These are phyloP conservation scores for Bombyx mandarina DNA, from an alignment of 1,140 invertebrate genomes.

Conservation along the genomic window DNA sequence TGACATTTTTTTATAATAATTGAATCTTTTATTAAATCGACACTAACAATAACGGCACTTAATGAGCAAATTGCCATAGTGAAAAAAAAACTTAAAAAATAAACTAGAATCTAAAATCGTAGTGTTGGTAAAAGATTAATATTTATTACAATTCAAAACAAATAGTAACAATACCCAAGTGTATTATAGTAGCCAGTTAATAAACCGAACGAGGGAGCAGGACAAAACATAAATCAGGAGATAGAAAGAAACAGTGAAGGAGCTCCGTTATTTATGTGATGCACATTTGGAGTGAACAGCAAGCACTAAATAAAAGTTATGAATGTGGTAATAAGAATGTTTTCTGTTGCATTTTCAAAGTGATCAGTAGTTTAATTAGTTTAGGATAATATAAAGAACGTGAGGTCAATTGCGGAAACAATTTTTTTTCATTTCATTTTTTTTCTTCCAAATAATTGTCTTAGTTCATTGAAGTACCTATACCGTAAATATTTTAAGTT, in stretches of 20 bases:
- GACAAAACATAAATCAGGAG: constrained; percentile 43
- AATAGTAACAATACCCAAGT: constrained; percentile 40
- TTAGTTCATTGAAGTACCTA: too few relatives aligned
- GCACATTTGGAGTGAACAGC: constrained; percentile 68
- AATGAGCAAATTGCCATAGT: too few relatives aligned
- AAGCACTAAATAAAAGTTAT: constrained; percentile 63
- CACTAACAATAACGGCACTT: too few relatives aligned
- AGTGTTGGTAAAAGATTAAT: constrained; percentile 22
- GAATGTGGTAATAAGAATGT: constrained; percentile 43
- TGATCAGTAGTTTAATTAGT: not conserved
- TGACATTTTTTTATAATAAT: too few relatives aligned
- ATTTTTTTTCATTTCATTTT: too few relatives aligned
- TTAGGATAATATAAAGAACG: too few relatives aligned
- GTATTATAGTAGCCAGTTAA: constrained; percentile 51
- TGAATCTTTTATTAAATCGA: too few relatives aligned
- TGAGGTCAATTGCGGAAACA: too few relatives aligned
- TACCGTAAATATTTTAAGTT: too few relatives aligned
- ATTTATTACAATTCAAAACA: constrained; percentile 29
- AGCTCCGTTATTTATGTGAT: constrained; percentile 66
- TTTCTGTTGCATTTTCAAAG: not conserved
- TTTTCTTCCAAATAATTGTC: too few relatives aligned
- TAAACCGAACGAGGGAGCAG: constrained; percentile 44
- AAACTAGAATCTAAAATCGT: constrained; percentile 30
- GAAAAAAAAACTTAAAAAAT: too few relatives aligned
- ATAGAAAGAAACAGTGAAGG: constrained; percentile 52